Base-by-base conservation (phyloP, 2,888 invertebrate genomes). In the Drosophila falleni region DNA sequence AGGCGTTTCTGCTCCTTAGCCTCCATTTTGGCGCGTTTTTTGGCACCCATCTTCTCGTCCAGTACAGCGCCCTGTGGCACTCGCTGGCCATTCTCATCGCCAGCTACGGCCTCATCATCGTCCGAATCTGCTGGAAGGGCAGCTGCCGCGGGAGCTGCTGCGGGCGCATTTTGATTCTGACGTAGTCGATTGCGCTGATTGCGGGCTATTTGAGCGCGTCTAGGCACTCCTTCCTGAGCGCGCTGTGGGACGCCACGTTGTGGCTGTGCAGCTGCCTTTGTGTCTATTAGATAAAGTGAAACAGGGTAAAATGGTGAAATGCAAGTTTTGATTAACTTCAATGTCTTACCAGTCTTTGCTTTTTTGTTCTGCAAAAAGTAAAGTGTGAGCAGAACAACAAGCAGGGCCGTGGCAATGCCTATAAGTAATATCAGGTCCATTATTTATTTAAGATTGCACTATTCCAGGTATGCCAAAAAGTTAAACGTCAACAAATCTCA, bases 21-120 rank as follows among this genome's bases (percentile, higher is more conserved):
- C 93, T 98, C 98, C 44, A 99, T 92, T 92, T 99, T 99, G 0
- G 97, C 97, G 33, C 97, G 94, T 93, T 99, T 99, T 93, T 99
- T 99, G 0, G 98, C 96, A 10, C 99, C 99, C 91, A 97, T 95
- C 93, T 98, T 98, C 46, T 95, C 95, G 83, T 96, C 96, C 3
- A 91, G 71, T 23, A 90, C 89, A 23, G 88, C 84, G 4, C 87
- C 90, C 11, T 85, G 86, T 61, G 90, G 83, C 13, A 86, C 76
- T 6, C 80, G 82, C 5, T 58, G 59, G 0, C 13, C 84, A 37
- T 84, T 81, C 6, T 66, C 82, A 26, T 85, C 83, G 2, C 16
- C 78, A 49, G 26, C 71, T 2, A 66, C 74, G 5, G 50, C 94
- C 31, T 78, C 86, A n/a, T 94, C 93, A 29, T 93, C 93, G 13